These are phyloP conservation scores for Monochamus saltuarius DNA, from an alignment of 1,140 invertebrate species.

Conservation along the genomic window DNA sequence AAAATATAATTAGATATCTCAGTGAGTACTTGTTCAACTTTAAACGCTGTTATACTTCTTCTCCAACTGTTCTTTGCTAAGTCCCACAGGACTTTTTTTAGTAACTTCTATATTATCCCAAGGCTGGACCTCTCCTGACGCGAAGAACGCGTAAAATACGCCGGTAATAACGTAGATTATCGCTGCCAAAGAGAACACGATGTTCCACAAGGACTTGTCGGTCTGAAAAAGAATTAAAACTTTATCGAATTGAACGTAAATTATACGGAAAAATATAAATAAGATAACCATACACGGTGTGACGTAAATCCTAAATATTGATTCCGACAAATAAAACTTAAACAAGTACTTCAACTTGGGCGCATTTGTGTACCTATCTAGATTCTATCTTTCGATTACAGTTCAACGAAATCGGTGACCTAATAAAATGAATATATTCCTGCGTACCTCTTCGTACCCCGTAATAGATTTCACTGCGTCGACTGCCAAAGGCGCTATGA, in stretches of 20 bases:
- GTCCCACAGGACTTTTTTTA: neutral
- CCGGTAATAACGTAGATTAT: constrained; percentile 28
- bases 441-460: constrained; percentile 16
- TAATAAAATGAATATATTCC: neutral
- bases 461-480: constrained; percentile 24
- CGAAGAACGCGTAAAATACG: constrained; percentile 35
- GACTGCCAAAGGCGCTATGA: constrained; percentile 51
- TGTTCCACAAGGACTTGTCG: constrained; percentile 36
- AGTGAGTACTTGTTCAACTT: too few species aligned
- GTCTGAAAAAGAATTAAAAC: constrained; percentile 21
- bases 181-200: constrained; percentile 35
- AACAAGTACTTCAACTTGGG: too few species aligned
- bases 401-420: too few species aligned
- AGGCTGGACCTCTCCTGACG: constrained; percentile 33
- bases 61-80: too few species aligned
- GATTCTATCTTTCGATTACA: too few species aligned
- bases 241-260: neutral
- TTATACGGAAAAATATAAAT: too few species aligned
- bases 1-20: too few species aligned
- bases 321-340: too few species aligned
- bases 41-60: too few species aligned
- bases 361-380: too few species aligned
- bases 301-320: too few species aligned
- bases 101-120: constrained; percentile 29
- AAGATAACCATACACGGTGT: too few species aligned